A percentile compares a stretch with the other conserved stretches of the same genome.
phyloP scores from a whole-genome alignment of 2,888 invertebrate genomes.

The Ophion slaviceki region DNA sequence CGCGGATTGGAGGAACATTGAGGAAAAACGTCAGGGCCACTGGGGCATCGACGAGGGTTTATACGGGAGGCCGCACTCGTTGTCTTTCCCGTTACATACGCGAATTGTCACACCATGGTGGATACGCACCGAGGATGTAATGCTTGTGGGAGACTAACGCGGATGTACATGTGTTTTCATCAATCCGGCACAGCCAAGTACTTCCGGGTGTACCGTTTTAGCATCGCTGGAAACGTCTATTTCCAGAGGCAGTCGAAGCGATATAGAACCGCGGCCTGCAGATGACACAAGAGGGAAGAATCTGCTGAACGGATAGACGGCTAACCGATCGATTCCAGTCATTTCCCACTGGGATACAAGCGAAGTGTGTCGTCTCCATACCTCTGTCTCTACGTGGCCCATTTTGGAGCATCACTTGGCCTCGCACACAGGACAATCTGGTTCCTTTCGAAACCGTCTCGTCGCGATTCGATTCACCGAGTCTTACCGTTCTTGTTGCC shows the following conservation, averaged over 20 bases:
- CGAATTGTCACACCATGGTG: slow-evolving; percentile 21
- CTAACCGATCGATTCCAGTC: slow-evolving; percentile 62
- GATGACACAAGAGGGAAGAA: slow-evolving; percentile 60
- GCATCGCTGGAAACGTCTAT: slow-evolving; percentile 61
- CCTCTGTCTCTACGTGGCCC: slow-evolving; percentile 9
- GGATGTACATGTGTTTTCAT: slow-evolving; percentile 32
- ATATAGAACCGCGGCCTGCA: slow-evolving; percentile 51
- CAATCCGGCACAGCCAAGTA: slow-evolving; percentile 54
- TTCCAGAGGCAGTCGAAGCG: slow-evolving; percentile 49
- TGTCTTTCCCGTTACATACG: neutral
- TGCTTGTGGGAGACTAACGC: slow-evolving; percentile 1
- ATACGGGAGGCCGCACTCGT: neutral
- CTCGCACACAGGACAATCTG: slow-evolving; percentile 35
- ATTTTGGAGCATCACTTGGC: slow-evolving; percentile 45
- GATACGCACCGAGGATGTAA: slow-evolving; percentile 10
- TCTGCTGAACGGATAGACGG: slow-evolving; percentile 58
- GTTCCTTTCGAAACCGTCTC: slow-evolving; percentile 48
- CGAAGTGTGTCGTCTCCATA: slow-evolving; percentile 17
- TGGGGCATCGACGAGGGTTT: neutral
- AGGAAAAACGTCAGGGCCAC: slow-evolving; percentile 44
- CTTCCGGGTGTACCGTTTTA: slow-evolving; percentile 57
- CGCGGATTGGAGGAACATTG: slow-evolving; percentile 12
- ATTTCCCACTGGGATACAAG: slow-evolving; percentile 41
- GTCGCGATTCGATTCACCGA: slow-evolving; percentile 30
- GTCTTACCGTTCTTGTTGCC: slow-evolving; percentile 19